Base-by-base conservation (phyloP, 2,797 vertebrate genomes). In the Sebastes cheni region DNA sequence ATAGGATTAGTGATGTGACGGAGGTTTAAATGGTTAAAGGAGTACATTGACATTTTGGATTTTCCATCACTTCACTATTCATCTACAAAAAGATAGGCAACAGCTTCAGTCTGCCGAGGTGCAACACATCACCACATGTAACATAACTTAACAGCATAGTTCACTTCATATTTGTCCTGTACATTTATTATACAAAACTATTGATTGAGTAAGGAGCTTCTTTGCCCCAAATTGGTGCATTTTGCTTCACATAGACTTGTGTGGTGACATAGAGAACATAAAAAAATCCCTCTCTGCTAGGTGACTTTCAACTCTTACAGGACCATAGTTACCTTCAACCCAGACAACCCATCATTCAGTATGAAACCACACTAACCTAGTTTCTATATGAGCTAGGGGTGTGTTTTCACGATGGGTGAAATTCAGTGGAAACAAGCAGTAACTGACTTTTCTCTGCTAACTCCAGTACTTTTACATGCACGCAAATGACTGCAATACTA, bases 301-400 rank as follows among this genome's bases (percentile, higher is more conserved):
- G 27, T 79, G 55, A 68, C 36, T 77, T 59, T 72, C n/a, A 30
- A 6, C 18, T 46, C 55, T 62, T 9, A 67, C n/a, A 56, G 70
- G 18, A 75, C 29, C 34, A 61, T 46, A 61, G 46, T 67, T 69
- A 83, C 68, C 61, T 81, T 67, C 7, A 79, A 68, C n/a, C 39
- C 52, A 77, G 54, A 74, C 52, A 71, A 52, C 1, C 46, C 1
- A 1, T 71, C 70, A 11, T 79, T 86, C 73, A 90, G 54, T 27
- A 27, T 62, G 56, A 89, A 89, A 91, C 76, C 69, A 80, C 71
- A 69, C 65, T 39, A 65, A 77, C 10, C 68, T 46, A 83, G 62
- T 91, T 91, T 89, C 92, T 89, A 67, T 81, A 81, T 87, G 83
- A 91, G 81, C 23, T 14, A 2, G 42, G 72, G 10, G n/a, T 66